phyloP scores from a whole-genome alignment of 2,797 vertebrate species.

The Emys orbicularis region DNA sequence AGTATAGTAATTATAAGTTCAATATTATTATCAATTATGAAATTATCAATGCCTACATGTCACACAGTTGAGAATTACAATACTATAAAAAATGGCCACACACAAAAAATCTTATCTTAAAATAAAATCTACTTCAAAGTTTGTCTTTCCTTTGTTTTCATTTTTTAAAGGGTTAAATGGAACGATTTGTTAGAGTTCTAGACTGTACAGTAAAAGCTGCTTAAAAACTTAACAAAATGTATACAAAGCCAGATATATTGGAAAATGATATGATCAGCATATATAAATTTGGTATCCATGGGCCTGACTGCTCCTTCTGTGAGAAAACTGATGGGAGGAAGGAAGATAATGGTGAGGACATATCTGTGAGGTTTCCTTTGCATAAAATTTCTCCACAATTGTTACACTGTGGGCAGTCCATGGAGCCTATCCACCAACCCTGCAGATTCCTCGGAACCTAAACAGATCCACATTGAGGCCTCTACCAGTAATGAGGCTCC shows the following conservation, averaged over 20 bases:
- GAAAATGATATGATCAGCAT: not conserved
- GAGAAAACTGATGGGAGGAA: not conserved
- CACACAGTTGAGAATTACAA: not conserved
- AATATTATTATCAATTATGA: not conserved
- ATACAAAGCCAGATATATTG: not conserved
- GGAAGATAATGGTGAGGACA: not conserved
- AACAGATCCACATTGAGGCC: not conserved
- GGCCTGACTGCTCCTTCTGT: not conserved
- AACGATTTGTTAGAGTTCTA: not conserved
- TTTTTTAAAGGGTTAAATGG: not conserved
- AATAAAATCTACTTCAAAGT: not conserved
- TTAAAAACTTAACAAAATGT: not conserved
- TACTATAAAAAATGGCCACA: not conserved
- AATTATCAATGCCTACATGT: not conserved
- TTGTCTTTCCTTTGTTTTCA: not conserved
- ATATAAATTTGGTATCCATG: not conserved
- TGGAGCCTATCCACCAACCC: not conserved
- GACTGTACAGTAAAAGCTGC: not conserved
- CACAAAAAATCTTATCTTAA: not conserved
- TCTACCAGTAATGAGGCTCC: not conserved
- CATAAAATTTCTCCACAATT: not conserved
- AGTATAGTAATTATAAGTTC: not conserved
- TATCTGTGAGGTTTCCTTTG: not conserved
- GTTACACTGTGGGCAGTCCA: not conserved
- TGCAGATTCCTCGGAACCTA: not conserved